Conservation (phyloP, 2,888 invertebrate species). For the Volucella zonaria region DNA sequence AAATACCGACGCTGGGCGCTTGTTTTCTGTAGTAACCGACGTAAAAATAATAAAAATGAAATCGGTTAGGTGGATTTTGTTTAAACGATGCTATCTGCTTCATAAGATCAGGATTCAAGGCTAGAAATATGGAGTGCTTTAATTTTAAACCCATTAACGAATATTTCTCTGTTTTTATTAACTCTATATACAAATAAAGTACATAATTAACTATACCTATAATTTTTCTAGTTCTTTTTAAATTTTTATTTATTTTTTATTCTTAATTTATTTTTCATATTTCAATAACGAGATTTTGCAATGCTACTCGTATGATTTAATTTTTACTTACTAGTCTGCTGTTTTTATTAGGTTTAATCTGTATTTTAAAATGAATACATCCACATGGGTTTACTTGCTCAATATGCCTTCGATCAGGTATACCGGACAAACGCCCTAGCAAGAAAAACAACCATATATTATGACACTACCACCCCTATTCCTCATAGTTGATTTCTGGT, state of each 20-base stretch:
- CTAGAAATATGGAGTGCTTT: not conserved
- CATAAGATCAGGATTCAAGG: not conserved
- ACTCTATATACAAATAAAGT: not conserved
- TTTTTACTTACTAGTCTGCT: too few relatives aligned
- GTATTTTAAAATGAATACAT: too few relatives aligned
- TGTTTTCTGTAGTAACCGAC: not conserved
- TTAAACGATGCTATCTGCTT: not conserved
- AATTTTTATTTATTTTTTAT: slow-evolving; percentile 3
- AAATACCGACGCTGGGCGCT: not conserved
- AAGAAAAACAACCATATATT: too few relatives aligned
- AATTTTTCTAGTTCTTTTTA: too few relatives aligned
- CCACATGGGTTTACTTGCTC: too few relatives aligned
- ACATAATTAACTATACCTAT: not conserved
- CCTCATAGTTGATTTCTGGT: too few relatives aligned
- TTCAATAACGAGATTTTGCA: too few relatives aligned
- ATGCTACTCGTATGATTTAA: too few relatives aligned
- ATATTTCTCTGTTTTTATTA: not conserved
- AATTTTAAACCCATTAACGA: not conserved
- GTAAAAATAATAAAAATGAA: not conserved
- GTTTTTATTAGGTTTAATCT: too few relatives aligned
- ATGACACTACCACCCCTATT: too few relatives aligned
- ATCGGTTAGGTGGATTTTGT: not conserved
- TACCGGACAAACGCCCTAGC: too few relatives aligned
- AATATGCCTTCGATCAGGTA: too few relatives aligned
- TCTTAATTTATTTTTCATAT: not conserved